Conservation (phyloP, 2,888 invertebrate genomes). For the Didymodactylos carnosus region DNA sequence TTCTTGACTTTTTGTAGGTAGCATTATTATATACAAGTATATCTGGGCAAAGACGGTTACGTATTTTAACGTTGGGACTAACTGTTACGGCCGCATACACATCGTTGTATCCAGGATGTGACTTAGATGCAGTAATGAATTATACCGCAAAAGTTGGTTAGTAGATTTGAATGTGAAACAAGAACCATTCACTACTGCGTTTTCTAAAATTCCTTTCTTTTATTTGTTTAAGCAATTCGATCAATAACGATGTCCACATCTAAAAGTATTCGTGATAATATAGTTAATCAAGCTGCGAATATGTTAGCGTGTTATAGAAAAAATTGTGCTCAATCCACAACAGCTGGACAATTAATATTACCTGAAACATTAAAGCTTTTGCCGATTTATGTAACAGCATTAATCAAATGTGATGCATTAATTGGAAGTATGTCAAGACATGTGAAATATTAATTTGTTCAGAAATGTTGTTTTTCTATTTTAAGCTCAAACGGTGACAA, state of each 20-base stretch:
- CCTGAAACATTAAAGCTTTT: conserved; percentile 93
- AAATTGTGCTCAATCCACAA: conserved; percentile 75
- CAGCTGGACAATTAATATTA: conserved; percentile 85
- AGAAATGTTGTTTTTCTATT: not conserved
- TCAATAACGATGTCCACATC: conserved; percentile 39
- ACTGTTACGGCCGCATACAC: conserved; percentile 72
- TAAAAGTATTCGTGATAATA: conserved; percentile 62
- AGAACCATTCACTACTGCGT: not conserved
- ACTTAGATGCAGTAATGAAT: conserved; percentile 74
- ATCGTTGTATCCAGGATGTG: conserved; percentile 75
- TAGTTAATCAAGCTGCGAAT: conserved; percentile 60
- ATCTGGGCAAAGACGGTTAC: conserved; percentile 61
- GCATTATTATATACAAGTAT: conserved; percentile 67
- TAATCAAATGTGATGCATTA: conserved; percentile 74
- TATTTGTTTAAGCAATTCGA: conserved; percentile 1
- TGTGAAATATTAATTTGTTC: not conserved
- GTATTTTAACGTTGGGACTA: conserved; percentile 71
- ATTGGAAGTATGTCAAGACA: conserved; percentile 41
- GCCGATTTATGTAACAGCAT: conserved; percentile 81
- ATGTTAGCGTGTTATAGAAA: conserved; percentile 78
- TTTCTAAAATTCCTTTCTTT: too few relatives aligned
- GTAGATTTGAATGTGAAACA: not conserved
- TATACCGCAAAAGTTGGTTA: conserved; percentile 54
- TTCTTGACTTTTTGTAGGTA: not conserved
- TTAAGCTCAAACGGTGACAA: conserved; percentile 34